Conservation (phyloP, 2,113 vertebrate genomes). For the Podiceps cristatus region DNA sequence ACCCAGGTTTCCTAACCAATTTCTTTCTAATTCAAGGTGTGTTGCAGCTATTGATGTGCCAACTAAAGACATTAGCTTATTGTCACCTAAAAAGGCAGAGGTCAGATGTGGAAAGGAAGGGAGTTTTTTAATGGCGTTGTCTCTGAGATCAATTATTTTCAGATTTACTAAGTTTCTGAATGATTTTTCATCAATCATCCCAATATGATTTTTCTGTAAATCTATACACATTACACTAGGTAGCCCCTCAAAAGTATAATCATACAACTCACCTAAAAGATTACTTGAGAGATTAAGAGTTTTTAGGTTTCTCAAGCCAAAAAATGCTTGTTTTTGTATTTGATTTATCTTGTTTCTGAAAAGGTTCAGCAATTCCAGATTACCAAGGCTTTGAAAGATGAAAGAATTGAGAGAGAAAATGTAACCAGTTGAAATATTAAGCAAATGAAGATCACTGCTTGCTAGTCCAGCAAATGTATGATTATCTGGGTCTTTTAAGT, state of each 20-base stretch:
- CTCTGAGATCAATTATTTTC: constrained; percentile 75
- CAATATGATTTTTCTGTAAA: constrained; percentile 88
- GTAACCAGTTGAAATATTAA: constrained; percentile 76
- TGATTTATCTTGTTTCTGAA: constrained; percentile 84
- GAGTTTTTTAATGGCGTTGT: constrained; percentile 82
- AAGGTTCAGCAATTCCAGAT: constrained; percentile 74
- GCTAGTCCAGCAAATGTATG: constrained; percentile 83
- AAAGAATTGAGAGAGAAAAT: constrained; percentile 80
- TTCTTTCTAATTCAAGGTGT: constrained; percentile 77
- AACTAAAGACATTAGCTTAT: constrained; percentile 73
- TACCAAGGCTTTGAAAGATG: constrained; percentile 75
- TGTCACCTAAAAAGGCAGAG: constrained; percentile 70
- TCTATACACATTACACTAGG: constrained; percentile 71
- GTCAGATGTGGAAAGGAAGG: constrained; percentile 69
- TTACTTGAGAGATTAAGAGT: constrained; percentile 85
- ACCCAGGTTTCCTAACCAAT: constrained; percentile 76
- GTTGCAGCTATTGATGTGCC: neutral
- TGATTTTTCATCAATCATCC: constrained; percentile 63
- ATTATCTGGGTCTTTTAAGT: constrained; percentile 79
- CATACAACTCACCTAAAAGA: constrained; percentile 82
- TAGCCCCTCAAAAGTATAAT: constrained; percentile 78
- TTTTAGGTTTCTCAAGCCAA: constrained; percentile 77
- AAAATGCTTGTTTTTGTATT: constrained; percentile 80
- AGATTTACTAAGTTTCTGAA: constrained; percentile 78
- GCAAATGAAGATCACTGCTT: constrained; percentile 62